Base-by-base conservation (phyloP, 1,140 invertebrate species). In the Proales similis region DNA sequence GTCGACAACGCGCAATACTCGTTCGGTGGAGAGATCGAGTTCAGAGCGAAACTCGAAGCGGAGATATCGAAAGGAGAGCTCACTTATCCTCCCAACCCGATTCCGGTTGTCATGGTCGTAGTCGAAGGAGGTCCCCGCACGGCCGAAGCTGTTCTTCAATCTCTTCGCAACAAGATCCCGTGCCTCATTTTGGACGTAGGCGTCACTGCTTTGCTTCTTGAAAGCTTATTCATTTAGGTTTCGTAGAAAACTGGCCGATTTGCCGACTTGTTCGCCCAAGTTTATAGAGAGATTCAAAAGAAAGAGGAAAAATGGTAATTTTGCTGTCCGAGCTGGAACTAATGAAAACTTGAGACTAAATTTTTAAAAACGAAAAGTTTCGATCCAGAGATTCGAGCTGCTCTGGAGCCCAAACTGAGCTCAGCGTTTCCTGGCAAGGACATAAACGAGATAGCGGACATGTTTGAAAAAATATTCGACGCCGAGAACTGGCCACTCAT, bases 201-300 rank as follows among this genome's bases (percentile, higher is more conserved):
- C 12, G 20, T 3, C 20, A 38, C 45, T 12, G 19, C 11, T 38
- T 46, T 4, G 17, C 19, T 26, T 32, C 11, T 64, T 42, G 20
- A 43, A 39, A 29, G 19, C 19, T 4, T 17, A 61, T 49, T 61
- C 24, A 63, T 3, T 17, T 2, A 29, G 17, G 14, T 64, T 19
- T 66, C 67, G 66, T 64, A 75, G 72, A 76, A 77, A 7, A 77
- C 77, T 24, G 77, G 77, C n/a, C 69, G 77, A 65, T 72, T 72
- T 20, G 75, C 78, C n/a, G 78, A 79, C 66, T 74, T 79, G 17
- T 66, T 79, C 22, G 75, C 76, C 2, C 73, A 71, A 65, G 77
- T 76, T 9, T 73, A 72, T 45, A 66, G 70, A 32, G 68, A 70
- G 48, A 64, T 69, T 5, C 63, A 57, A 46, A 69, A 71, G 65